Base-by-base conservation (phyloP, 2,888 invertebrate genomes). In the Sminthurides aquaticus region DNA sequence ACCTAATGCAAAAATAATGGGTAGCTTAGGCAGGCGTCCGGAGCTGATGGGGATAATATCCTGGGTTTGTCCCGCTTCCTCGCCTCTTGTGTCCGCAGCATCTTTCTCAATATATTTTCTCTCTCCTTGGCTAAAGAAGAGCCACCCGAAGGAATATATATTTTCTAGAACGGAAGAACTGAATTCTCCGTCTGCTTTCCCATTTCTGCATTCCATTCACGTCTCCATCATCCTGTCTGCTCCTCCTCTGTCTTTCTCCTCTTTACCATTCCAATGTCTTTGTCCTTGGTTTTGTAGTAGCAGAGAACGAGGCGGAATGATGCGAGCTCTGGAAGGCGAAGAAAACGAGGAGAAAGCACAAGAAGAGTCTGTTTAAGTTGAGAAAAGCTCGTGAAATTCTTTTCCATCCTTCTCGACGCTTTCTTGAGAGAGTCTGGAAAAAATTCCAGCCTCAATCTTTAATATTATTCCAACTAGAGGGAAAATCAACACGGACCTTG, bases 1-100 rank as follows among this genome's bases (percentile, higher is more conserved):
- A 62, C 62, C 34, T 62, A 62, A 62, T 62, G 62, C 57, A 62
- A 62, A 62, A 62, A 62, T 62, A 62, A 62, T 62, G 62, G 56
- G 34, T 20, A 29, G 57, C 57, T 34, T 34, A 34, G 43, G 5
- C 43, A 15, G n/a, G n/a, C n/a, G 15, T 34, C 15, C 43, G 43
- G n/a, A n/a, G 15, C 43, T 34, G 5, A 34, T 34, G 43, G 43
- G 43, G 15, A 34, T 34, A 34, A 34, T 34, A 34, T 34, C 43
- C n/a, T 34, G 15, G 43, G 5, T 34, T 34, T 34, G 43, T 34
- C 24, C 34, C 29, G 15, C 56, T 24, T 56, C 56, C 43, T 34
- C 43, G 5, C 43, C 43, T 5, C 43, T 34, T 34, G 5, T 34
- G n/a, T n/a, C n/a, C n/a, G n/a, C n/a, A n/a, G n/a, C n/a, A n/a